Evolutionary conservation across 2,888 invertebrate genomes (phyloP).

Genomic region (Trichopria drosophilae): DNA sequence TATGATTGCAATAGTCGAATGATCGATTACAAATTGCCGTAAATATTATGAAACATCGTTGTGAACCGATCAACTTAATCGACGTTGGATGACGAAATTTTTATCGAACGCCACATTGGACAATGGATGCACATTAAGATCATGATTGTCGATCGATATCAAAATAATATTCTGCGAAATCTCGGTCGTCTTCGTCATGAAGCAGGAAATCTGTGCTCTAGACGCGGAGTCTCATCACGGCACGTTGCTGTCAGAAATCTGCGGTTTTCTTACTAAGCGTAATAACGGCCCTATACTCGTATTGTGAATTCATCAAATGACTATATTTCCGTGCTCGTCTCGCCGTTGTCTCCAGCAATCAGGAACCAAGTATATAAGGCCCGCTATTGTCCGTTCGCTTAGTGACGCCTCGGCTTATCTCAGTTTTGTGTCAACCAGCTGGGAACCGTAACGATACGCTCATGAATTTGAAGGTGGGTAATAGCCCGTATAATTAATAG

Average conservation of each 20-base stretch:
- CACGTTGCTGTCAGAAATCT: constrained; percentile 41
- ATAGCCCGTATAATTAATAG: too few relatives aligned
- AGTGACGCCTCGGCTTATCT: constrained; percentile 45
- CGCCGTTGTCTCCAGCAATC: constrained; percentile 34
- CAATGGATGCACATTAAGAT: too few relatives aligned
- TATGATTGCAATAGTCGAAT: too few relatives aligned
- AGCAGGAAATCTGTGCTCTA: constrained; percentile 33
- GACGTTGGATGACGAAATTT: too few relatives aligned
- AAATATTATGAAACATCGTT: too few relatives aligned
- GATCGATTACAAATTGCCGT: too few relatives aligned
- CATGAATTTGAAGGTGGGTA: constrained; percentile 54
- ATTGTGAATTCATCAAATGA: constrained; percentile 51
- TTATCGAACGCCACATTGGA: too few relatives aligned
- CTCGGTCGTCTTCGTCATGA: too few relatives aligned
- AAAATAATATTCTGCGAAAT: too few relatives aligned
- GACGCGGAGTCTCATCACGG: too few relatives aligned
- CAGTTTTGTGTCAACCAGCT: constrained; percentile 39
- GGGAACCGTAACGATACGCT: constrained; percentile 37
- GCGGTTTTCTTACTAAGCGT: constrained; percentile 57
- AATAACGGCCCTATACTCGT: constrained; percentile 51
- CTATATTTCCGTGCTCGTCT: constrained; percentile 49
- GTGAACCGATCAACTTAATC: too few relatives aligned
- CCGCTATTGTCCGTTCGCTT: constrained; percentile 31
- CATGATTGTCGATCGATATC: too few relatives aligned
- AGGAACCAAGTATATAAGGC: constrained; percentile 44